Evolutionary conservation across 2,113 vertebrate genomes (phyloP), one percentile per base, ranked within the genome.

Genomic region (Gadus chalcogrammus): DNA sequence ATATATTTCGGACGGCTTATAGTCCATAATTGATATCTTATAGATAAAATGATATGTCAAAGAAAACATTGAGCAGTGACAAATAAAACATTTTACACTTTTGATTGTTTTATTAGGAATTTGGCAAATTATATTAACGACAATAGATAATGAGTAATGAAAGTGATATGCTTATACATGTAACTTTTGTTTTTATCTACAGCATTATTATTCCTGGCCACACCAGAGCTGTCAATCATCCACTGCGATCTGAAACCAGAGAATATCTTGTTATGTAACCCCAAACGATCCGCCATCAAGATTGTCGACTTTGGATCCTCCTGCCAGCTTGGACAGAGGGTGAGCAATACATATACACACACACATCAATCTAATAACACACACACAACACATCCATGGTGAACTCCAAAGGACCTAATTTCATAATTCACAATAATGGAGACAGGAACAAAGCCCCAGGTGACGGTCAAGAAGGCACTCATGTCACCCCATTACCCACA

Each of bases 191-290:
- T 68, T 67, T 56, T 71, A 12, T 74, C 42, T 58, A 53, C 76
- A 11, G 96, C 96, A 0, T 91, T 97, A 88, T 93, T 97, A 85
- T 97, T 97, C 87, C 90, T 97, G 88, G 96, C 96, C 84, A 96
- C 96, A 2, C 96, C 95, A 0, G 96, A 97, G 85, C 94, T 97
- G 87, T 95, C 95, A 91, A 97, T 97, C 91, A 97, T 97, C 80
- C 96, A 97, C 93, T 97, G 96, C 91, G 96, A 97, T 90, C 94
- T 97, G 88, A 97, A 97, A 87, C 96, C 96, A 0, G 96, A 97
- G 87, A 97, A 97, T 89, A 97, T 97, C 82, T 91, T 97, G 75
- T 94, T 97, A 76, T 97, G 95, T 90, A 97, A 97, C 73, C 96
- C 96, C 86, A 97, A 97, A 82, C 93, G 96, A 81, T 95, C 94